A percentile compares a stretch with the other conserved stretches of the same genome.
phyloP scores from a whole-genome alignment of 2,113 vertebrate species.

The Sturnira hondurensis region DNA sequence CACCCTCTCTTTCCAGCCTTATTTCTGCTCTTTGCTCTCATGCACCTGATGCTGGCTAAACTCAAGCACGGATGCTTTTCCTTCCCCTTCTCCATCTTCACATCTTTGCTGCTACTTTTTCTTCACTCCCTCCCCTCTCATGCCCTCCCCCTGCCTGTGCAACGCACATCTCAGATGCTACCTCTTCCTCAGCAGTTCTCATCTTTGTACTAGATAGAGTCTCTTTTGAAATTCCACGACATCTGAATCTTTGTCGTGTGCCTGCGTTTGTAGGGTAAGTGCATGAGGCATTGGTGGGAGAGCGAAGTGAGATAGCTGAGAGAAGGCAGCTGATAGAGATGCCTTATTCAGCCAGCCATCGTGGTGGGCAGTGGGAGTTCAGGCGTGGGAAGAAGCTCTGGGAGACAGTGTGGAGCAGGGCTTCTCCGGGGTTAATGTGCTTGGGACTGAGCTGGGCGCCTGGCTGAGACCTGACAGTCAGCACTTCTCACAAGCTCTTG shows the following conservation, averaged over 20 bases:
- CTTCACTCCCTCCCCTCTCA: fast-evolving
- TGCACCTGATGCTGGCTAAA: not conserved
- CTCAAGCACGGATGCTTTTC: not conserved
- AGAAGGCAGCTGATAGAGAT: not conserved
- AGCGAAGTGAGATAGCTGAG: not conserved
- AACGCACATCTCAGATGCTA: not conserved
- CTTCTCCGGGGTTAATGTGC: not conserved
- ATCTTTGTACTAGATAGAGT: not conserved
- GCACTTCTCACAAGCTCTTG: not conserved
- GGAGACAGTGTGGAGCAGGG: not conserved
- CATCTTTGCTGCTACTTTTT: not conserved
- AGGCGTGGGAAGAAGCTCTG: not conserved
- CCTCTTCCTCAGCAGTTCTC: not conserved
- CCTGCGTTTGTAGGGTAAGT: not conserved
- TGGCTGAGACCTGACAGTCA: not conserved
- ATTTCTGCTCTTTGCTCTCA: not conserved
- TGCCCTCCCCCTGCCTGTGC: not conserved
- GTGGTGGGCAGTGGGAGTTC: not conserved
- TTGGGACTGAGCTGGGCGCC: not conserved
- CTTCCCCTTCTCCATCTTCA: not conserved
- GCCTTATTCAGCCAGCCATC: not conserved
- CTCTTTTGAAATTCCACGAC: not conserved
- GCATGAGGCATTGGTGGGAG: not conserved
- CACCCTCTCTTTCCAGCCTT: not conserved
- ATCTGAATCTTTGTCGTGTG: not conserved